Base-by-base conservation (phyloP, 2,888 invertebrate species). In the Xestia sexstrigata region DNA sequence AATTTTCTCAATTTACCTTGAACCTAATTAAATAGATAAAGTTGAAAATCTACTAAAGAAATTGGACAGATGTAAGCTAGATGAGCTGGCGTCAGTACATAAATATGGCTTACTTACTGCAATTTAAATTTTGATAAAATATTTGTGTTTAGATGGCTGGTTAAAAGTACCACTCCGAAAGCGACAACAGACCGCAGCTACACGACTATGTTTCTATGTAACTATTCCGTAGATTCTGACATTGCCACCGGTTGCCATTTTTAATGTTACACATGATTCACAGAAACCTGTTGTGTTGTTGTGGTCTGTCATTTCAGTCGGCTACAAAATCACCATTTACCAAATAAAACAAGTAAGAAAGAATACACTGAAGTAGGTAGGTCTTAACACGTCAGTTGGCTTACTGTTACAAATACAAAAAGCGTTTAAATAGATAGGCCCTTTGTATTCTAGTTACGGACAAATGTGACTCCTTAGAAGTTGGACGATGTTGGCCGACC, bases 361-460 rank as follows among this genome's bases (percentile, higher is more conserved):
- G 20, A 80, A 80, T 35, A 80, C 42, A 74, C 42, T 26, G 9
- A n/a, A 47, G n/a, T 35, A 60, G 15, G 26, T 67, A 63, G 65
- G 20, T 62, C n/a, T 70, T 20, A 20, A 81, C 52, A 84, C 42
- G 2, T 55, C 20, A 15, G 70, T 65, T 42, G 62, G 62, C 49
- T 23, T 63, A 84, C 76, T 39, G 62, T 11, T 55, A 35, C 47
- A 20, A 69, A 74, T 69, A 26, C 30, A 52, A n/a, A n/a, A n/a
- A n/a, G n/a, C n/a, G n/a, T n/a, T n/a, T n/a, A n/a, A n/a, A n/a
- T n/a, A n/a, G 30, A 82, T 15, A 62, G 68, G 42, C 26, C 26
- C n/a, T 69, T 78, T 83, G 70, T 83, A 58, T 39, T 62, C 65
- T 52, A 67, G 67, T 83, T 85, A 75, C 63, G 39, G n/a, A 35